Evolutionary conservation across 2,113 vertebrate species (phyloP).

Genomic region (Balaenoptera acutorostrata): DNA sequence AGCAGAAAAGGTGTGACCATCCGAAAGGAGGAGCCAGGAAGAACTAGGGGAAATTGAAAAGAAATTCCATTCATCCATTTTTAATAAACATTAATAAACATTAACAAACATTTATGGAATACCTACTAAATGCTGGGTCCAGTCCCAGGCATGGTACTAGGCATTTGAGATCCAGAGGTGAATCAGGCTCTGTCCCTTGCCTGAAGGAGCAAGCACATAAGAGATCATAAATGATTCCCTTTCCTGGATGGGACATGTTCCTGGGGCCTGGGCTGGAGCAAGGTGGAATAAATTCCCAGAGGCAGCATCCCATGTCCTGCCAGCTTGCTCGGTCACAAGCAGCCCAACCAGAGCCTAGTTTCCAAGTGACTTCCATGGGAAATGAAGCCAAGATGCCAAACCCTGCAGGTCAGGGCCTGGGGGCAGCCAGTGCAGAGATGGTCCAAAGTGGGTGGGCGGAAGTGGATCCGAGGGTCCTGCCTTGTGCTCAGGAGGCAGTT

Average conservation of each 20-base stretch:
- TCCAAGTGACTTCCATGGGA: neutral
- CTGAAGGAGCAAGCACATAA: neutral
- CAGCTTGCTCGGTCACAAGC: neutral
- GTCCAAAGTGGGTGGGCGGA: neutral
- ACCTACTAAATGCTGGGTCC: neutral
- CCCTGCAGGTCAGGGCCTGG: neutral
- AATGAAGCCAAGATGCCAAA: neutral
- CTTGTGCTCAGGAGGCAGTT: neutral
- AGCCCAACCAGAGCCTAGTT: neutral
- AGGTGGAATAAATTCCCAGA: neutral
- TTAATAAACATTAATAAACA: neutral
- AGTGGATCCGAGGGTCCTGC: neutral
- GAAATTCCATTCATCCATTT: neutral
- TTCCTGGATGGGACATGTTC: neutral
- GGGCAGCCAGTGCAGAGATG: neutral
- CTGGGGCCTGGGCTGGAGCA: neutral
- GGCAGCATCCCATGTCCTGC: neutral
- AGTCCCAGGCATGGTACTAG: neutral
- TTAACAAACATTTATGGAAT: neutral
- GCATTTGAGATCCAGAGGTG: neutral
- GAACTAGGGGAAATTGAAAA: neutral
- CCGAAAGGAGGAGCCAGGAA: neutral
- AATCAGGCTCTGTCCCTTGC: neutral
- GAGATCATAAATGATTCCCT: neutral
- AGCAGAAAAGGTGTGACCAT: neutral